phyloP scores from a whole-genome alignment of 1,140 invertebrate genomes.

The Trichonephila clavata region DNA sequence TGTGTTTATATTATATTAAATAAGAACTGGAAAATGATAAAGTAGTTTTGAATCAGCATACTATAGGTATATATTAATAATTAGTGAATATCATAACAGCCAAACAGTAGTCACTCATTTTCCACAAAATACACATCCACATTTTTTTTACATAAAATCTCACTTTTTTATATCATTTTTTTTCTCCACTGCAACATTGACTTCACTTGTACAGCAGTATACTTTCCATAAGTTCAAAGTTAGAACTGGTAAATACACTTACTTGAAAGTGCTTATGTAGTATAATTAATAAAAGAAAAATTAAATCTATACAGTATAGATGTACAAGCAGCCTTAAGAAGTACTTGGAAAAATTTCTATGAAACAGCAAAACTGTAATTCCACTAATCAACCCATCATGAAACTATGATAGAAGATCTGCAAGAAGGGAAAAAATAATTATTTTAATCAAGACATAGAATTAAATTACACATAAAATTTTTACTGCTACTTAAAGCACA shows the following conservation, averaged over 20 bases:
- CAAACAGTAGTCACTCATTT: background rate
- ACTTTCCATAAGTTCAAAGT: slow-evolving; percentile 8
- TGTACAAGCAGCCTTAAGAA: slow-evolving; percentile 48
- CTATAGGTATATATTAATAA: slow-evolving; percentile 19
- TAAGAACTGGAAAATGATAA: background rate
- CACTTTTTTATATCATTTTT: slow-evolving; percentile 2
- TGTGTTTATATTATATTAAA: slow-evolving; percentile 11
- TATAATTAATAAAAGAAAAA: slow-evolving; percentile 50
- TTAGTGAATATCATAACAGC: slow-evolving; percentile 35
- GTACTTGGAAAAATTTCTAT: slow-evolving; percentile 32
- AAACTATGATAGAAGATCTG: slow-evolving; percentile 66
- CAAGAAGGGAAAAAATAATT: background rate
- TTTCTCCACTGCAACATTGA: background rate
- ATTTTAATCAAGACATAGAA: too few species aligned
- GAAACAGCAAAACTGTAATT: slow-evolving; percentile 42
- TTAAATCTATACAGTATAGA: slow-evolving; percentile 63
- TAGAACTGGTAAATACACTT: slow-evolving; percentile 32
- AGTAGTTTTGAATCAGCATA: slow-evolving; percentile 3
- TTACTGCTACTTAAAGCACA: too few species aligned
- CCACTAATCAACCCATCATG: background rate
- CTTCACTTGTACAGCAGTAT: background rate
- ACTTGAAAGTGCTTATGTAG: slow-evolving; percentile 9
- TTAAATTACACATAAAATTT: too few species aligned
- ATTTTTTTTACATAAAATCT: slow-evolving; percentile 31
- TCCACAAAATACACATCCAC: slow-evolving; percentile 28